Evolutionary conservation across 2,797 vertebrate genomes (phyloP).

Genomic region (Sebastes taczanowskii): DNA sequence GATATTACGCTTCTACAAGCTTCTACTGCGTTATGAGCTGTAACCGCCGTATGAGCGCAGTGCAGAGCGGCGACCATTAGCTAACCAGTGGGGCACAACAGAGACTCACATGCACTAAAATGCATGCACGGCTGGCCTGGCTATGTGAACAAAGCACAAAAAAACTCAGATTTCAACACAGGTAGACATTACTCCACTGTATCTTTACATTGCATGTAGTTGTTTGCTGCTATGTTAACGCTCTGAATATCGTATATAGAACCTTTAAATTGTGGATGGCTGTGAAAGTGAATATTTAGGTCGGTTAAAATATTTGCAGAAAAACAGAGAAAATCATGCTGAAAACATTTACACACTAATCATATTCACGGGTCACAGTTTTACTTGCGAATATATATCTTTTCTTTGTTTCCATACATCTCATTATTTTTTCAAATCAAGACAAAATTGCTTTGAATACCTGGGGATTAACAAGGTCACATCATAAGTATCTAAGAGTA

Average conservation of each 20-base stretch:
- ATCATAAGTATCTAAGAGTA: conserved; percentile 48
- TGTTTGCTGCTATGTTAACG: too few relatives aligned
- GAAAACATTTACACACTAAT: conserved; percentile 35
- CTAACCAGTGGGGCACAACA: too few relatives aligned
- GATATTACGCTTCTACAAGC: too few relatives aligned
- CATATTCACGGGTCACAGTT: conserved; percentile 49
- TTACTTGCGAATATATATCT: conserved; percentile 27
- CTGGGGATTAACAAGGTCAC: conserved; percentile 64
- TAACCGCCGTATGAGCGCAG: too few relatives aligned
- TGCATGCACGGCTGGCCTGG: neutral
- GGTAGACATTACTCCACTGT: too few relatives aligned
- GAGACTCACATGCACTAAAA: neutral
- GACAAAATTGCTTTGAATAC: conserved; percentile 62
- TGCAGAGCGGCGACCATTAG: too few relatives aligned
- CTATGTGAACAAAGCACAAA: neutral
- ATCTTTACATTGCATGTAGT: neutral
- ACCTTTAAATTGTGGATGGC: neutral
- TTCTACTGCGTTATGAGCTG: too few relatives aligned
- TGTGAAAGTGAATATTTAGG: conserved; percentile 11
- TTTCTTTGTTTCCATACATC: conserved; percentile 55
- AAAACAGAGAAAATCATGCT: neutral
- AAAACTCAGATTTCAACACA: too few relatives aligned
- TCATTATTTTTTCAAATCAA: conserved; percentile 71
- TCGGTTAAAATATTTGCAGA: neutral
- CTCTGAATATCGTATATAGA: too few relatives aligned